These are phyloP conservation scores for Apamea anceps DNA, from an alignment of 2,888 invertebrate genomes.

Conservation along the genomic window DNA sequence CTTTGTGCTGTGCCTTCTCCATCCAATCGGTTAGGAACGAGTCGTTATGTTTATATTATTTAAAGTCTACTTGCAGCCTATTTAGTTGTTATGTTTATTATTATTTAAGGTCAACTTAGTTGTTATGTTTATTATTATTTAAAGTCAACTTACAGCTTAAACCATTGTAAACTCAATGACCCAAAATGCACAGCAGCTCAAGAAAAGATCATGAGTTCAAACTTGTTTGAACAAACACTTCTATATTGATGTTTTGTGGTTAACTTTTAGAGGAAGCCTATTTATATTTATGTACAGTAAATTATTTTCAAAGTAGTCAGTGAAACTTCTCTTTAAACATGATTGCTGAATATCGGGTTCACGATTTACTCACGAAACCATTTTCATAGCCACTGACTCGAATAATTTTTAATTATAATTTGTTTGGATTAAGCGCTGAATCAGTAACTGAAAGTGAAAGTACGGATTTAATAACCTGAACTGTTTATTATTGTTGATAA, in stretches of 20 bases:
- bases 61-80: too few relatives aligned
- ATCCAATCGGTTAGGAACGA: too few relatives aligned
- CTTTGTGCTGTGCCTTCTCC: too few relatives aligned
- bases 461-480: constrained; percentile 11
- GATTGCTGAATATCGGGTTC: constrained; percentile 33
- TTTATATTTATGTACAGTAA: constrained; percentile 22
- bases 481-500: not conserved
- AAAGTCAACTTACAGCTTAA: not conserved
- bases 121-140: too few relatives aligned
- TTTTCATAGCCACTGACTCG: constrained; percentile 50
- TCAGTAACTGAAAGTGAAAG: constrained; percentile 25
- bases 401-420: constrained; percentile 45
- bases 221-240: constrained; percentile 3
- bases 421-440: constrained; percentile 29
- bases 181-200: not conserved
- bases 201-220: constrained; percentile 20
- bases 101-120: too few relatives aligned
- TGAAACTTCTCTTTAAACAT: constrained; percentile 16
- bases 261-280: constrained; percentile 4
- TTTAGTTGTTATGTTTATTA: too few relatives aligned
- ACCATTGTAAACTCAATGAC: not conserved
- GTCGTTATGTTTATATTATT: too few relatives aligned
- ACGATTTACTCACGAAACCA: constrained; percentile 36
- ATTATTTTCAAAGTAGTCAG: constrained; percentile 4
- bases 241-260: constrained; percentile 6